Evolutionary conservation across 2,797 vertebrate genomes (phyloP), one percentile per base, ranked within the genome.

Genomic region (Crocodylus rhombifer): DNA sequence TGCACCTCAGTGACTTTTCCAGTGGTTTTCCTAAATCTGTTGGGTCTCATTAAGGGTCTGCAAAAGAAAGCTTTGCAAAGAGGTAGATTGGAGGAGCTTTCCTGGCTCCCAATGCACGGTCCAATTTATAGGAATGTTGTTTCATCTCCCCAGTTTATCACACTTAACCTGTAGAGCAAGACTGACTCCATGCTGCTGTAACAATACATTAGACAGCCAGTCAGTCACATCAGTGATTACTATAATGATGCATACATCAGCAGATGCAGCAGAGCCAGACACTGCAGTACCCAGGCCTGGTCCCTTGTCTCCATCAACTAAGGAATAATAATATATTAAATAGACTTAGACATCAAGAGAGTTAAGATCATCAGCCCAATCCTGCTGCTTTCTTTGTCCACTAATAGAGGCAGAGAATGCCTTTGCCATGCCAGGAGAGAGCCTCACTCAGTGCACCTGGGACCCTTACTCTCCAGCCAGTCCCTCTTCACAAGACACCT

Each of bases 121-220:
- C 94, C 93, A 95, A 91, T 96, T 96, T 94, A 90, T n/a, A 90
- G 64, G 58, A 92, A 60, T 8, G 82, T 57, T 94, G 64, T 83
- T 96, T 87, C 78, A 79, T 87, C 91, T 95, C 91, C 90, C 80
- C 73, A 89, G 90, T 82, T 92, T 79, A 93, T 95, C 88, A 89
- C 86, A 77, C 88, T 87, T 94, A 95, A 94, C 88, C 91, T 86
- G 90, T 82, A 28, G 92, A 95, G 92, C 88, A 87, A 89, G 91
- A 64, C 90, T 92, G 84, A 56, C 87, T 90, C 88, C 90, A 74
- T 94, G 82, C 74, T 63, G 79, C 92, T 90, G 93, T 91, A 91
- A 86, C 86, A 94, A 81, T 74, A 84, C 95, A 77, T 92, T 81
- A 92, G 89, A 91, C 80, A 91, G 56, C 42, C 88, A 95, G 93